Base-by-base conservation (phyloP, 2,888 invertebrate species). In the Platycheirus albimanus region DNA sequence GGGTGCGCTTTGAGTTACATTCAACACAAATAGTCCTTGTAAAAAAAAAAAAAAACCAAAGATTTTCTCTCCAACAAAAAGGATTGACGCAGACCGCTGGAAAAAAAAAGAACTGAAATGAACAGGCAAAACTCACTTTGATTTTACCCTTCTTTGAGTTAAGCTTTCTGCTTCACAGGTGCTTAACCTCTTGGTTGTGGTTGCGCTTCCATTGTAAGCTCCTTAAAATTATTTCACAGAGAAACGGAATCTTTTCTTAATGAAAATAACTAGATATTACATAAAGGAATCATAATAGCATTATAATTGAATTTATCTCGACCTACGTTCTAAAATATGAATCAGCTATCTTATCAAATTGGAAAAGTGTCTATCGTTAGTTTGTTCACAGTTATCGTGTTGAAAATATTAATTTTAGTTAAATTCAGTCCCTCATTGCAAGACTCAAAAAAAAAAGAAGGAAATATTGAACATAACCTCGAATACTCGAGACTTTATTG, bases 161-260 rank as follows among this genome's bases (percentile, higher is more conserved):
- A n/a, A 79, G 67, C 47, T 38, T 20, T n/a, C n/a, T 61, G 61
- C 69, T 74, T 69, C 74, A 45, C 79, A 79, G 79, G 75, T 79
- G 67, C 63, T 79, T 79, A 79, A 69, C 74, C 67, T 63, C 54
- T 45, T 69, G 41, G 52, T 49, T 63, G 36, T 33, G 45, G 49
- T 64, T 66, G 63, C n/a, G 63, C 28, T 61, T 19, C 56, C 63
- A 43, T 58, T 28, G 28, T 58, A 58, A 58, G 58, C 58, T 58
- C 2, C 58, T 58, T 58, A 58, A 58, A 58, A 58, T 43, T n/a
- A n/a, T n/a, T 58, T 58, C 17, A 15, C 15, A 58, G 17, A 28
- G 0, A 36, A 36, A 36, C n/a, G 3, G 36, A 36, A 11, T 17
- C 15, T 28, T 43, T 58, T 38, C 58, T 11, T 43, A 43, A 58